phyloP scores from a whole-genome alignment of 2,113 vertebrate genomes.

The Pterocles orientalis region DNA sequence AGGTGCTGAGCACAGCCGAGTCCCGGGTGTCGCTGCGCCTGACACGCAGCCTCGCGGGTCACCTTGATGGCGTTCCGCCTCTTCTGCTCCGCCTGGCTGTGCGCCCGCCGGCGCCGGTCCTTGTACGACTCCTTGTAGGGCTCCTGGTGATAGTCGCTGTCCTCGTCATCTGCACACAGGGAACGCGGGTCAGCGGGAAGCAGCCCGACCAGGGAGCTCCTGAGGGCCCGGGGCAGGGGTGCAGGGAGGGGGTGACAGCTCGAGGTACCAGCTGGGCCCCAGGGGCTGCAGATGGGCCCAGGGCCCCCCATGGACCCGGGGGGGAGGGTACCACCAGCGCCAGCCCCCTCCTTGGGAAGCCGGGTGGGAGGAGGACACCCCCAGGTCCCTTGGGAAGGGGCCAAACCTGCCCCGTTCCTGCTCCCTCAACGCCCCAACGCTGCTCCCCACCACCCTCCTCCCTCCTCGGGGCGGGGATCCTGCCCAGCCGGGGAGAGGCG shows the following conservation, averaged over 20 bases:
- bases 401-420: rapidly evolving
- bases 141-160: constrained; percentile 95
- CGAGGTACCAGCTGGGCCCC: rapidly evolving
- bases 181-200: rapidly evolving
- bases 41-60: rapidly evolving
- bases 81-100: constrained; percentile 96
- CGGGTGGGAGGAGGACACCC: no score
- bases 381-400: background rate
- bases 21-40: background rate
- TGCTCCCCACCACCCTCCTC: background rate
- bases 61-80: constrained; percentile 96
- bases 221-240: rapidly evolving
- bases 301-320: no score
- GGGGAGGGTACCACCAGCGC: rapidly evolving
- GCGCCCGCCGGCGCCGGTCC: constrained; percentile 89
- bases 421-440: rapidly evolving
- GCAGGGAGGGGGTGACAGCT: rapidly evolving
- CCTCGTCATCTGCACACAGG: constrained; percentile 87
- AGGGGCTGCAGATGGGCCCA: background rate
- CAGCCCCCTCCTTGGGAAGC: rapidly evolving
- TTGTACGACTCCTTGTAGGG: constrained; percentile 91
- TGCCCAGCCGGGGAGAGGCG: no score
- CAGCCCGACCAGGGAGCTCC: background rate
- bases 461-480: background rate
- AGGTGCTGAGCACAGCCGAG: background rate